Evolutionary conservation across 2,888 invertebrate species (phyloP), one percentile per base, ranked within the genome.

Genomic region (Pardosa pseudoannulata): DNA sequence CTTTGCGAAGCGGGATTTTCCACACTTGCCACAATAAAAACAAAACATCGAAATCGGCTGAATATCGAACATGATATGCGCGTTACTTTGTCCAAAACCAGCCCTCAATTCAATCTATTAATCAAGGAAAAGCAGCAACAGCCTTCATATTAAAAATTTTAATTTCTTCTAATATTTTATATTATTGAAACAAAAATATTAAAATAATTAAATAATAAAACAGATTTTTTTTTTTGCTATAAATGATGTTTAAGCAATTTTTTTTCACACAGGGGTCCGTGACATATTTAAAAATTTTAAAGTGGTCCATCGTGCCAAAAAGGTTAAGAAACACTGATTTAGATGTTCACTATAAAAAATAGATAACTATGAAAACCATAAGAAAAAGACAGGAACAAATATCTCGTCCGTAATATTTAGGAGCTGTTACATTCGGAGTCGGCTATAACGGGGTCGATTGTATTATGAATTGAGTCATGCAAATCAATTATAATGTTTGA

Each of bases 241-340:
- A 68, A 68, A 68, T 78, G 50, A 68, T 68, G 78, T 68, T 78
- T 78, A 65, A 46, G 62, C 50, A 71, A 87, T 75, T 32, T 87
- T 67, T 81, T 68, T 79, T 79, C 70, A 76, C 68, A 76, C 67
- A 68, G 67, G 76, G 76, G 67, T 76, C 76, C 76, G 76, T 76
- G 76, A 76, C 76, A 76, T 67, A 76, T 76, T 76, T 76, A 76
- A 76, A 76, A 67, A 67, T 67, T 76, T 76, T 76, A 76, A 76
- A 67, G 76, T 76, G n/a, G n/a, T n/a, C n/a, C n/a, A n/a, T n/a
- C n/a, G n/a, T n/a, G n/a, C n/a, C n/a, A n/a, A n/a, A n/a, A n/a
- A n/a, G n/a, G n/a, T n/a, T n/a, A n/a, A n/a, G n/a, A n/a, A n/a
- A n/a, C n/a, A n/a, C n/a, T n/a, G 76, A n/a, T n/a, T n/a, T n/a